phyloP scores from a whole-genome alignment of 2,797 vertebrate species.

The Aythya fuligula region DNA sequence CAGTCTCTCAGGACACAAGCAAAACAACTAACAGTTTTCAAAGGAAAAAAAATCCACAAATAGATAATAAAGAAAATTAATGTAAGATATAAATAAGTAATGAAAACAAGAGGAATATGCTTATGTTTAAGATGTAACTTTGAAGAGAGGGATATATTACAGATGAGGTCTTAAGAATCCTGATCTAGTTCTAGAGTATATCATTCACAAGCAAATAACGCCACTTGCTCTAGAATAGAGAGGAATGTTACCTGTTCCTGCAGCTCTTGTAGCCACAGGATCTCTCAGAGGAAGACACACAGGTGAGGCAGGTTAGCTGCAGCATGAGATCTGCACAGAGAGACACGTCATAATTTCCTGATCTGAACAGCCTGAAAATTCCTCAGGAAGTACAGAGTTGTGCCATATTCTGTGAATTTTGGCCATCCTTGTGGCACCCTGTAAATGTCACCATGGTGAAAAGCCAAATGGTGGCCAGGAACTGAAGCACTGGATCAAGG shows the following conservation, averaged over 20 bases:
- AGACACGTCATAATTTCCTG: background rate
- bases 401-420: background rate
- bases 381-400: background rate
- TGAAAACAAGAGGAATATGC: background rate
- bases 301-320: background rate
- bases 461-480: background rate
- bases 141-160: background rate
- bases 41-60: background rate
- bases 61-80: background rate
- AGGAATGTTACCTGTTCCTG: too few species aligned
- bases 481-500: background rate
- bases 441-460: background rate
- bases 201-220: background rate
- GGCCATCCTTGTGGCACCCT: background rate
- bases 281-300: background rate
- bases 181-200: background rate
- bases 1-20: background rate
- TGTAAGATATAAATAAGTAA: background rate
- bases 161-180: background rate
- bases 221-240: too few species aligned
- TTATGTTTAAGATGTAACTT: background rate
- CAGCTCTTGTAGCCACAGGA: background rate
- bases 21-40: background rate
- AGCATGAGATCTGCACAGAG: fast-evolving
- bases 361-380: background rate